phyloP scores from a whole-genome alignment of 2,888 invertebrate genomes.

The Cinara cedri region DNA sequence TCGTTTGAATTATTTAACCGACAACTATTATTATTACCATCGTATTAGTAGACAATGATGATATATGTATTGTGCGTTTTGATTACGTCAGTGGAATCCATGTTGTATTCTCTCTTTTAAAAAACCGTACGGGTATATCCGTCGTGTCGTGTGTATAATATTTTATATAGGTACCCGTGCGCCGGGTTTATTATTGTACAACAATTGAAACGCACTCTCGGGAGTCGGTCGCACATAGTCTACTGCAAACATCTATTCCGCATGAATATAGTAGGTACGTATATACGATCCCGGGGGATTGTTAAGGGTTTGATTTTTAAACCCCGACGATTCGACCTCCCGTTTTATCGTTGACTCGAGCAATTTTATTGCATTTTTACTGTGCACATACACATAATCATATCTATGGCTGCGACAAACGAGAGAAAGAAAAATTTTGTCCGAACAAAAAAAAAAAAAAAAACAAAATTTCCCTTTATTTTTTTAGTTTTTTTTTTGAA shows the following conservation, averaged over 20 bases:
- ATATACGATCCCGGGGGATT: neutral
- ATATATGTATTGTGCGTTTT: no score
- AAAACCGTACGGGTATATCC: no score
- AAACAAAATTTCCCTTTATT: no score
- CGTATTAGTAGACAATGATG: neutral
- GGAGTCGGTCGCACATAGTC: neutral
- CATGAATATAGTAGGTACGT: slow-evolving; percentile 2
- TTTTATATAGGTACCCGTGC: neutral
- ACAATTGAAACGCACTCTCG: slow-evolving; percentile 2
- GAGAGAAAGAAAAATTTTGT: neutral
- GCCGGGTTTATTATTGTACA: neutral
- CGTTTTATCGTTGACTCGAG: neutral
- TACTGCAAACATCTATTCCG: neutral
- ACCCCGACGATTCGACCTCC: neutral
- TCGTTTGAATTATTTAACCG: no score
- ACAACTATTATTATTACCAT: neutral
- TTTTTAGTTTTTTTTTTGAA: no score
- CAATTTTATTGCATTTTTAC: slow-evolving; percentile 26
- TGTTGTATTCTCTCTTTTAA: no score
- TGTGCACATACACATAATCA: neutral
- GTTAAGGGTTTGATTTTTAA: slow-evolving; percentile 7
- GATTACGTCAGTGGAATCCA: no score
- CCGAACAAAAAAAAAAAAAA: neutral
- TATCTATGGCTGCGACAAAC: neutral
- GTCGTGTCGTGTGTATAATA: neutral